A percentile compares a stretch with the other conserved stretches of the same genome.
Conservation (phyloP, 1,140 invertebrate species). For the Panagrolaimus sp. region DNA sequence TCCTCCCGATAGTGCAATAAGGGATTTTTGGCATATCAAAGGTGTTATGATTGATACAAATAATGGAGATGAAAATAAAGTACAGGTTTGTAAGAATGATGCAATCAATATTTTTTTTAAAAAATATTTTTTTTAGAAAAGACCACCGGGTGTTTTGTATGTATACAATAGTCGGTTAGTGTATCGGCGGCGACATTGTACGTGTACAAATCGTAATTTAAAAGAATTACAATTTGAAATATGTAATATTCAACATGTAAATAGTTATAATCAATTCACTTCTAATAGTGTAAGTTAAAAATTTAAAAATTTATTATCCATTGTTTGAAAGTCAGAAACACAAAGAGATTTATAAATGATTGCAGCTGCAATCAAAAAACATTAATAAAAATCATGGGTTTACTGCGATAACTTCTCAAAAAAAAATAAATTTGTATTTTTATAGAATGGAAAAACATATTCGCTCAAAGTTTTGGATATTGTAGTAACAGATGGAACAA, state of each 20-base stretch:
- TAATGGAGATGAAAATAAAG: slow-evolving; percentile 19
- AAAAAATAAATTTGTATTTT: slow-evolving; percentile 11
- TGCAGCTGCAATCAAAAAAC: no score
- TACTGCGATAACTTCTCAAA: no score
- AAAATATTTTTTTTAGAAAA: slow-evolving; percentile 21
- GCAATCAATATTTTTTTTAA: not conserved
- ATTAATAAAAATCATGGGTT: no score
- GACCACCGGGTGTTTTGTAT: slow-evolving; percentile 38
- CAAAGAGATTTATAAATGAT: no score
- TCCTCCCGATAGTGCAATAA: slow-evolving; percentile 30
- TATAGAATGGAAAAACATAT: slow-evolving; percentile 26
- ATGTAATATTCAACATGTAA: slow-evolving; percentile 42
- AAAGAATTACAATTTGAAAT: slow-evolving; percentile 35
- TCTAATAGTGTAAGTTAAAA: slow-evolving; percentile 32
- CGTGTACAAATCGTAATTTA: slow-evolving; percentile 20
- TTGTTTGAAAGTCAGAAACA: no score
- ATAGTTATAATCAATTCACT: slow-evolving; percentile 36
- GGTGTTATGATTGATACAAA: slow-evolving; percentile 28
- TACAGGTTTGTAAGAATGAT: slow-evolving; percentile 15
- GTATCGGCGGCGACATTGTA: slow-evolving; percentile 34
- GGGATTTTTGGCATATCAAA: slow-evolving; percentile 43
- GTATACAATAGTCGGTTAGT: slow-evolving; percentile 40
- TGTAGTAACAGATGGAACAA: slow-evolving; percentile 18
- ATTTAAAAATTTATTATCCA: no score
- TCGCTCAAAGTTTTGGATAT: slow-evolving; percentile 25